Evolutionary conservation across 2,113 vertebrate species (phyloP).

Genomic region (Columba livia): DNA sequence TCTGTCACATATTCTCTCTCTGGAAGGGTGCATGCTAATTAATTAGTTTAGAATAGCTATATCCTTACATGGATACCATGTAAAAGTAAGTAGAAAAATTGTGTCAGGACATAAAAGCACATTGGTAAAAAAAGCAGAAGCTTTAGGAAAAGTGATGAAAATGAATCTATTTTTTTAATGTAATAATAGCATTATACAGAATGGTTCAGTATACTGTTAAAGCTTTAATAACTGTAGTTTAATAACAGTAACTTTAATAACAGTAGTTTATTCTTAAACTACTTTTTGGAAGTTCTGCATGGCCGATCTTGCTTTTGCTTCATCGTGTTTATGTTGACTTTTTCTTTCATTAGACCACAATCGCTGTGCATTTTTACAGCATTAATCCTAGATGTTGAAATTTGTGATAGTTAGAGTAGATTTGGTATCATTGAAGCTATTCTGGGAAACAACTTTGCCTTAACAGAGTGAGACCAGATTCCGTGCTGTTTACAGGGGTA

Average conservation of each 20-base stretch:
- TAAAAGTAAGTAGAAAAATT: neutral
- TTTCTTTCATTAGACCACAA: neutral
- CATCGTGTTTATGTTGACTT: neutral
- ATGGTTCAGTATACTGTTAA: neutral
- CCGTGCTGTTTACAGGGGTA: neutral
- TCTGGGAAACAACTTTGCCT: rapidly evolving
- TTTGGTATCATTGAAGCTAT: neutral
- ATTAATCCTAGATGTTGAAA: neutral
- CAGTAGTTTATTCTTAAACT: neutral
- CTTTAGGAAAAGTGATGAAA: neutral
- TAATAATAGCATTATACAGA: neutral
- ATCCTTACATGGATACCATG: neutral
- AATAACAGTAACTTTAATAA: neutral
- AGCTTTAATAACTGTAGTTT: neutral
- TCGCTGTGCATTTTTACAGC: neutral
- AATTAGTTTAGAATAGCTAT: neutral
- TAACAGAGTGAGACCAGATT: neutral
- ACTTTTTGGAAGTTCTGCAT: neutral
- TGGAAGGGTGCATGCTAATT: neutral
- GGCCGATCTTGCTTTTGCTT: neutral
- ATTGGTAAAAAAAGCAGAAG: neutral
- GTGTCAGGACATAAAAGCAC: neutral
- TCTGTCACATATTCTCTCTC: neutral
- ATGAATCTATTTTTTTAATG: neutral
- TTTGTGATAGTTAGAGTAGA: neutral